Evolutionary conservation across 2,888 invertebrate genomes (phyloP).

Genomic region (Anaspis maculata): DNA sequence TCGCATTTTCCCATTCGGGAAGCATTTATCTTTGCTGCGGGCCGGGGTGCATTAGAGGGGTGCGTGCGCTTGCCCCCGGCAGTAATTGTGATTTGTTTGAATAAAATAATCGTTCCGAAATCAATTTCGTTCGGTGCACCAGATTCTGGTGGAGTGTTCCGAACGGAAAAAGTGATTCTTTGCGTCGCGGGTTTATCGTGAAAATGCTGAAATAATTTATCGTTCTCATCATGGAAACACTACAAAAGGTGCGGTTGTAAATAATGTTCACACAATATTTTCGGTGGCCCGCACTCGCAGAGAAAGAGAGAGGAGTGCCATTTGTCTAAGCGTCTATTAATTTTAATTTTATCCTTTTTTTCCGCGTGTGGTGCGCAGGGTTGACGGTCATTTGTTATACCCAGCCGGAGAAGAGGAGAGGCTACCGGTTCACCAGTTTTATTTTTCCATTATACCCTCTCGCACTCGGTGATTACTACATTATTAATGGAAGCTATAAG

Average conservation of each 20-base stretch:
- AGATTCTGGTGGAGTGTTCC: no score
- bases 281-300: conserved; percentile 33
- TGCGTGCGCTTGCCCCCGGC: no score
- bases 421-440: conserved; percentile 29
- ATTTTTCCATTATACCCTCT: conserved; percentile 32
- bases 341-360: conserved; percentile 39
- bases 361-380: conserved; percentile 17
- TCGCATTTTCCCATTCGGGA: conserved; percentile 39
- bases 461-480: conserved; percentile 31
- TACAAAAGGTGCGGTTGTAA: conserved; percentile 41
- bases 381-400: conserved; percentile 31
- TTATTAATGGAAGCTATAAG: conserved; percentile 33
- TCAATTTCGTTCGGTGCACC: no score
- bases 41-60: no score
- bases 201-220: conserved; percentile 33
- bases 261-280: conserved; percentile 42
- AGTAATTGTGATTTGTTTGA: no score
- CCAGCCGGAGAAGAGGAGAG: conserved; percentile 19
- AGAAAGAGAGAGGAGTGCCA: conserved; percentile 38
- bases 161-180: no score
- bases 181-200: conserved; percentile 21
- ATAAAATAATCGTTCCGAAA: no score
- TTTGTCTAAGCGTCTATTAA: conserved; percentile 39
- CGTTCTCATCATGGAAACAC: conserved; percentile 37
- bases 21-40: conserved; percentile 39